Evolutionary conservation across 2,113 vertebrate genomes (phyloP), one percentile per base, ranked within the genome.

Genomic region (Phylloscopus trochilus): DNA sequence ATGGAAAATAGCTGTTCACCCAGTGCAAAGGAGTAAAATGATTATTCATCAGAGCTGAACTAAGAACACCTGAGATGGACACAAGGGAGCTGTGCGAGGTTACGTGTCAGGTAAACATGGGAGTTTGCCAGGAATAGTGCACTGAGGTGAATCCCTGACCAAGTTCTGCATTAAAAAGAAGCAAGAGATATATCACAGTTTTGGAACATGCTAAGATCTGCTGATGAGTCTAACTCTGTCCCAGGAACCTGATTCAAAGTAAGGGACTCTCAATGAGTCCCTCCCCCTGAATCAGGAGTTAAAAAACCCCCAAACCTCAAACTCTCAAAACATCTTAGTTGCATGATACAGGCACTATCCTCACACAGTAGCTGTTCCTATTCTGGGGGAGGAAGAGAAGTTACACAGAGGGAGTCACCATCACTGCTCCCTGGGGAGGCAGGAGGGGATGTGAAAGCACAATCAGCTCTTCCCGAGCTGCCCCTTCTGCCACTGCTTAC

Each of bases 391-490:
- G 33, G 33, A 78, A 51, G 30, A 72, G 41, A 85, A 17, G 33
- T 41, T 41, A n/a, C 19, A n/a, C 0, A 1, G 46, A 44, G 19
- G 18, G 7, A 83, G 10, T 9, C 16, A 56, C 21, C 39, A 21
- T 6, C 2, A 6, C 28, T 41, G 13, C 58, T 90, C n/a, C 16
- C 35, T 47, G 3, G 11, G 27, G 14, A 59, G 56, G 28, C 1
- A 1, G 39, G 21, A 64, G 31, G 18, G 31, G 14, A 53, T 90
- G 39, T 12, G 26, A 35, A 22, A 0, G 0, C 22, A 28, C 1
- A 3, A 6, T 8, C 58, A 28, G 8, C 23, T 63, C 72, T 59
- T 55, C 73, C 43, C 0, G 0, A 47, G 58, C 27, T 83, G 19
- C 19, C 35, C 19, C 27, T 43, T 51, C 79, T 89, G 22, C 27